These are phyloP conservation scores for Pantherophis guttatus DNA, from an alignment of 2,113 vertebrate genomes.

Conservation along the genomic window DNA sequence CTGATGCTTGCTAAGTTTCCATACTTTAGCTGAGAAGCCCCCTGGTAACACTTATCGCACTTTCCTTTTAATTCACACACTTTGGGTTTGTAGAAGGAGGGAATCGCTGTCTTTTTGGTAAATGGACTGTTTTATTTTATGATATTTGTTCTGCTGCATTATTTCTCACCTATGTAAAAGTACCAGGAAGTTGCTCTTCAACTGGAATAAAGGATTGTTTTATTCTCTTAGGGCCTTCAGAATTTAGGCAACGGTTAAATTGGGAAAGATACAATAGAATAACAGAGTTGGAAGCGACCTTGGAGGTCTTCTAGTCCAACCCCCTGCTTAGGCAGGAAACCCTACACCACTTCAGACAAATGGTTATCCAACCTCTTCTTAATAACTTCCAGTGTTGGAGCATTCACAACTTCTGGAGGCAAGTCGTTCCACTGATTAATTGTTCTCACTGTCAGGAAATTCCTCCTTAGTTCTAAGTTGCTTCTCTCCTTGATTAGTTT, in stretches of 20 bases:
- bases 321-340: too few species aligned
- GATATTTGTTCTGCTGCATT: background rate
- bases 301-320: too few species aligned
- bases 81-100: background rate
- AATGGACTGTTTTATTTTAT: background rate
- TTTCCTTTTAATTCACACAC: background rate
- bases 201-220: background rate
- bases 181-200: background rate
- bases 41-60: background rate
- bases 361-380: too few species aligned
- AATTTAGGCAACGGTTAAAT: background rate
- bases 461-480: too few species aligned
- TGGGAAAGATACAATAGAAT: background rate
- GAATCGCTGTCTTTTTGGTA: background rate
- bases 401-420: too few species aligned
- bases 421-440: too few species aligned
- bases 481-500: too few species aligned
- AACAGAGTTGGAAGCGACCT: too few species aligned
- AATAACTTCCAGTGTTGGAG: too few species aligned
- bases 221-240: background rate
- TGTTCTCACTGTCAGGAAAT: too few species aligned
- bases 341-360: too few species aligned
- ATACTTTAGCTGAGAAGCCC: background rate
- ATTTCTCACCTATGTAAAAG: background rate
- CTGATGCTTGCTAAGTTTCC: background rate